Evolutionary conservation across 2,113 vertebrate species (phyloP).

Genomic region (Chlorodrepanis virens): DNA sequence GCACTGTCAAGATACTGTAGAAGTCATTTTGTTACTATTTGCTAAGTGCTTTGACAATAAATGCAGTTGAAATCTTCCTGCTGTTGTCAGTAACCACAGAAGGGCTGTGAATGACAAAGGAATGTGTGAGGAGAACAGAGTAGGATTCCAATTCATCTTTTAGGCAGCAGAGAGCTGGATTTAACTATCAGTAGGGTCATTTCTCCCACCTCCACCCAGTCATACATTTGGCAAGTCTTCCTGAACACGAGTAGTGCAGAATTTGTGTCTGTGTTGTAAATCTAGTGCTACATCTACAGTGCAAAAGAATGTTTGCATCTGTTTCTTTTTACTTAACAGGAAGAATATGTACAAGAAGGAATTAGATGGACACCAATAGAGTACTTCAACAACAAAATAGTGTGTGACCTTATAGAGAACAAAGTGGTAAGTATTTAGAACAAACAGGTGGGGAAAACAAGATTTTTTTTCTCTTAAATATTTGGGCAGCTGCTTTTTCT

Average conservation of each 20-base stretch:
- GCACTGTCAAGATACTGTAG: neutral
- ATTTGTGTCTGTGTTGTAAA: neutral
- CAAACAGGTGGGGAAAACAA: neutral
- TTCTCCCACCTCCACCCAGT: neutral
- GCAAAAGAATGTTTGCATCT: neutral
- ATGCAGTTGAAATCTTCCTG: neutral
- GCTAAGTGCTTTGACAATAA: neutral
- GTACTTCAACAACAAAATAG: conserved; percentile 96
- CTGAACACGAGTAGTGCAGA: neutral
- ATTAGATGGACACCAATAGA: conserved; percentile 92
- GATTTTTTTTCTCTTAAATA: neutral
- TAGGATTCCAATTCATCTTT: neutral
- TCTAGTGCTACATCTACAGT: neutral
- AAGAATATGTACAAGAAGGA: conserved; percentile 94
- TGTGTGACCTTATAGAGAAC: conserved; percentile 95
- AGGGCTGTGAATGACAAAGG: neutral
- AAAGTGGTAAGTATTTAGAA: conserved; percentile 81
- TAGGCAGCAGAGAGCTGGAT: neutral
- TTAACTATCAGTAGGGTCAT: neutral
- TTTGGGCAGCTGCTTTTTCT: conserved; percentile 4
- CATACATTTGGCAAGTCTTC: neutral
- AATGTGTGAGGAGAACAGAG: neutral
- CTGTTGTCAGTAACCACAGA: neutral
- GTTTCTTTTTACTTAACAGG: conserved; percentile 70
- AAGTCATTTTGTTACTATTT: neutral